Evolutionary conservation across 2,888 invertebrate species (phyloP), one percentile per base, ranked within the genome.

Genomic region (Deilephila porcellus): DNA sequence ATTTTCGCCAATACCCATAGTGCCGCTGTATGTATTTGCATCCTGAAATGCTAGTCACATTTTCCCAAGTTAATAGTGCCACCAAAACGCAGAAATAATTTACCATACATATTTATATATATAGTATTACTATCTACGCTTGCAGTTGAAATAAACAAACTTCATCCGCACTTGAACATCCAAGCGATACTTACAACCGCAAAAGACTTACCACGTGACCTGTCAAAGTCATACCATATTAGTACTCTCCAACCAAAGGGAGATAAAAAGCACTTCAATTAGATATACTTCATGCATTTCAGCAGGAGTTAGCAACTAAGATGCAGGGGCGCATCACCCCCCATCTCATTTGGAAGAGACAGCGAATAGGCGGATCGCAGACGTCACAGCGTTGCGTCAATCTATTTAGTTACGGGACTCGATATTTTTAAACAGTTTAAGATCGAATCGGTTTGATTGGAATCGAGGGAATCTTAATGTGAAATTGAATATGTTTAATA

Each of bases 291-390:
- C 25, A 17, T 25, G 52, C 52, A 67, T 37, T 63, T 25, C n/a
- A 25, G 45, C 37, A 45, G 60, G 20, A 29, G 52, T 72, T 45
- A 72, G 52, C 52, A 29, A 62, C 11, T 62, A 52, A 53, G 45
- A 62, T 62, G 37, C 62, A 45, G 52, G 52, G 62, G 71, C 52
- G 60, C 60, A 72, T 60, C 37, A 37, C 53, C 29, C 71, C 32
- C 62, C 11, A 19, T 32, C 53, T 72, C 62, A 93, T 93, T 93
- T 90, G 84, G 88, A 85, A 82, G 81, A 85, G 89, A 94, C 93
- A 94, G 76, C 83, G 88, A 93, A 93, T 87, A 92, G 93, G 94
- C 93, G 93, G 91, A 78, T 76, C 90, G 76, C 83, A 83, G 83
- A 86, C 86, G 88, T 86, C 89, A 86, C 82, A 76, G 77, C 76